phyloP scores from a whole-genome alignment of 2,888 invertebrate species.

The Asteroscopus sphinx region DNA sequence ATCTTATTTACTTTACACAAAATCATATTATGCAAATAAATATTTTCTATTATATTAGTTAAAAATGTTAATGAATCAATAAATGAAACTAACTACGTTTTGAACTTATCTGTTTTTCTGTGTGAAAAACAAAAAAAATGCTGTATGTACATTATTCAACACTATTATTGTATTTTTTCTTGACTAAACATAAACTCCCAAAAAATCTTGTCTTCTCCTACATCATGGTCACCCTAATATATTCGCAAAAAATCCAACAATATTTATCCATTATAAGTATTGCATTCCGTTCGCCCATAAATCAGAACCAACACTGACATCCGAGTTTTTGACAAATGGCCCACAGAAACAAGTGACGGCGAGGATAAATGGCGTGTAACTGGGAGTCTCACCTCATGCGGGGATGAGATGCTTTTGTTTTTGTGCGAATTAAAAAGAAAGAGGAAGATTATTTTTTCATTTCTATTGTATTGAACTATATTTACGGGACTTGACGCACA shows the following conservation, averaged over 20 bases:
- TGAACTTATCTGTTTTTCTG: too few relatives aligned
- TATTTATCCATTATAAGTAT: conserved; percentile 89
- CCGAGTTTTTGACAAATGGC: conserved; percentile 88
- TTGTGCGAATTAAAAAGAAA: conserved; percentile 21
- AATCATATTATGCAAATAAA: too few relatives aligned
- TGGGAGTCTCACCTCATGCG: conserved; percentile 65
- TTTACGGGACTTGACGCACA: too few relatives aligned
- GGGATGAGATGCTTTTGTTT: conserved; percentile 38
- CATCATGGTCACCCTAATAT: conserved; percentile 62
- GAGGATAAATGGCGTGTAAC: conserved; percentile 83
- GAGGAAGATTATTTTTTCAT: background rate
- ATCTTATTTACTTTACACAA: too few relatives aligned
- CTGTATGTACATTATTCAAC: too few relatives aligned
- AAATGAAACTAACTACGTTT: too few relatives aligned
- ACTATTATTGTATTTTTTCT: too few relatives aligned
- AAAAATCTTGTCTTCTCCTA: background rate
- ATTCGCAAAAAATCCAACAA: conserved; percentile 77
- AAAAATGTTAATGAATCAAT: too few relatives aligned
- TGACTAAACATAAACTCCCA: too few relatives aligned
- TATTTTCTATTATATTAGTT: too few relatives aligned
- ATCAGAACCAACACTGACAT: conserved; percentile 84
- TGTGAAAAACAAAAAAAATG: too few relatives aligned
- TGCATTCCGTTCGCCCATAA: conserved; percentile 80
- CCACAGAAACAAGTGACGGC: conserved; percentile 79
- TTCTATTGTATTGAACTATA: too few relatives aligned